These are phyloP conservation scores for Onychomys torridus DNA, from an alignment of 2,797 vertebrate species.

Conservation along the genomic window DNA sequence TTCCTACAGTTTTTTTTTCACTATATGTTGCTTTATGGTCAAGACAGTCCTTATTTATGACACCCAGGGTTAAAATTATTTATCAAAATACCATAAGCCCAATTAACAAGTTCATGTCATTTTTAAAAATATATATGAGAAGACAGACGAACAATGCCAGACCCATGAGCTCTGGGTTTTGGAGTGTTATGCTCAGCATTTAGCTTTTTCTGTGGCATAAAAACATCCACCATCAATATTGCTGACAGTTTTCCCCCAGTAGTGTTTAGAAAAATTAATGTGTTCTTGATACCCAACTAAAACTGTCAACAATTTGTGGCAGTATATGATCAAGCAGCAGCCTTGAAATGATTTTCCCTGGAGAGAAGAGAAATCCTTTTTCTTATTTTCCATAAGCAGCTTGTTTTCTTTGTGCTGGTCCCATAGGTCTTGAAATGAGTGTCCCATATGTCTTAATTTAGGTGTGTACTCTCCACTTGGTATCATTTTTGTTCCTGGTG, in stretches of 20 bases:
- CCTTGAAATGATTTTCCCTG: constrained; percentile 39
- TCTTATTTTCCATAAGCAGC: background rate
- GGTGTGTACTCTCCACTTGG: accelerated
- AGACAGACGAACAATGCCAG: background rate
- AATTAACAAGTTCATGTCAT: background rate
- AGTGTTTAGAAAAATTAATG: constrained; percentile 19
- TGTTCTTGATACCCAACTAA: constrained; percentile 40
- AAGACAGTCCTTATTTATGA: background rate
- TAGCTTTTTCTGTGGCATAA: constrained; percentile 14
- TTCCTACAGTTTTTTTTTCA: background rate
- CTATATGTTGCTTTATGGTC: background rate
- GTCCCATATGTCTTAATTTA: background rate
- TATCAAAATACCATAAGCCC: background rate
- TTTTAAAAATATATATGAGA: background rate
- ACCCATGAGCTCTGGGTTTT: background rate
- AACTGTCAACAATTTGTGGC: constrained; percentile 23
- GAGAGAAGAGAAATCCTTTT: background rate
- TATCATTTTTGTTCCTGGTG: background rate
- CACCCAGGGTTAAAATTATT: background rate
- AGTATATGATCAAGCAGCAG: background rate
- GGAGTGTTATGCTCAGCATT: background rate
- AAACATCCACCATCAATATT: constrained; percentile 57
- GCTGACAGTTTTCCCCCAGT: constrained; percentile 25
- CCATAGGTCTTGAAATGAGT: background rate
- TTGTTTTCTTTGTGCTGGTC: background rate